phyloP scores from a whole-genome alignment of 2,113 vertebrate genomes.

The Chaetodon auriga region DNA sequence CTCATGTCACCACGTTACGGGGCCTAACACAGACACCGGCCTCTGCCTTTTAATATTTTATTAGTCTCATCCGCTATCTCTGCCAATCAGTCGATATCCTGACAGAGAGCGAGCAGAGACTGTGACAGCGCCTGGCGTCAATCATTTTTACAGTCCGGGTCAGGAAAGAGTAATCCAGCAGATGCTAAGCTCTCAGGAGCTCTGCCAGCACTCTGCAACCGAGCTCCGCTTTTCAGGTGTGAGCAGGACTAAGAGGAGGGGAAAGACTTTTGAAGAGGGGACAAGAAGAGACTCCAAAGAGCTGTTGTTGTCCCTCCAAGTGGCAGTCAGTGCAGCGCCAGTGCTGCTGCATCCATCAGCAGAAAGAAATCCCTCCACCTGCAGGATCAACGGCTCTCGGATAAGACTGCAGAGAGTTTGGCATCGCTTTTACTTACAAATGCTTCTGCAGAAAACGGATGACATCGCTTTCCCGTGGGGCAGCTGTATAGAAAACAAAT shows the following conservation, averaged over 20 bases:
- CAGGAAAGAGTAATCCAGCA: constrained; percentile 28
- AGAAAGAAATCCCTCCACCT: constrained; percentile 17
- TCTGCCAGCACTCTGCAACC: neutral
- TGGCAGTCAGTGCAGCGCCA: neutral
- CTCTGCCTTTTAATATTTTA: constrained; percentile 75
- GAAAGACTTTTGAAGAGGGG: neutral
- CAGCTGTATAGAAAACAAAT: constrained; percentile 3
- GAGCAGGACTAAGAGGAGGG: neutral
- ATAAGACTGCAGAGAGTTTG: neutral
- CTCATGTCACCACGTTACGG: constrained; percentile 64
- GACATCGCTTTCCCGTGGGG: neutral
- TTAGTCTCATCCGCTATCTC: constrained; percentile 71
- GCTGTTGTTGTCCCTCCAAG: neutral
- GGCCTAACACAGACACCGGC: constrained; percentile 48
- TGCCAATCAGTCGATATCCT: constrained; percentile 68
- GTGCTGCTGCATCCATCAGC: neutral
- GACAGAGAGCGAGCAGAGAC: constrained; percentile 39
- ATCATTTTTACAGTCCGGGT: constrained; percentile 67
- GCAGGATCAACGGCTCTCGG: constrained; percentile 11
- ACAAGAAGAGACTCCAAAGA: neutral
- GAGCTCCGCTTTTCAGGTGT: neutral
- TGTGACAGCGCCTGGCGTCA: constrained; percentile 38
- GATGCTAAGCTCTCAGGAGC: constrained; percentile 8
- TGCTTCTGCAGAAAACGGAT: neutral
- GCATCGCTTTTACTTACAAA: neutral